Conservation (phyloP, 2,888 invertebrate species). For the Conomelus anceps region DNA sequence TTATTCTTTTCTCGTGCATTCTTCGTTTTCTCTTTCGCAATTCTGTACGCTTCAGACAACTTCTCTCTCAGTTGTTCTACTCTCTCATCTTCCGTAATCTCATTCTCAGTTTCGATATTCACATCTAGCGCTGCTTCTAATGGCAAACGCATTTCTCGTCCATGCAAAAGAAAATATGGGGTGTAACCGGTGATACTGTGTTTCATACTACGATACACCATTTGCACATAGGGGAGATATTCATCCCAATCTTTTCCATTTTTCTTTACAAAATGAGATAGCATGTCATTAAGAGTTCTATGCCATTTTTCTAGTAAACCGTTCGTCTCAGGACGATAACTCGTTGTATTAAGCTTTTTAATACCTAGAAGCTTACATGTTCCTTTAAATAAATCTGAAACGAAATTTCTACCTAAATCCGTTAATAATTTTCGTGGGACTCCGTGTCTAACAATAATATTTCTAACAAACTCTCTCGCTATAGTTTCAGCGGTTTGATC, state of each 20-base stretch:
- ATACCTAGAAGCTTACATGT: too few relatives aligned
- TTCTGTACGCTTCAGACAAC: not conserved
- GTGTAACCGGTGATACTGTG: not conserved
- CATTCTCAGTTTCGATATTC: not conserved
- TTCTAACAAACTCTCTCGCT: too few relatives aligned
- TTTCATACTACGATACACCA: slow-evolving; percentile 30
- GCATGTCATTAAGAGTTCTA: slow-evolving; percentile 36
- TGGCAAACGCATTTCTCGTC: not conserved
- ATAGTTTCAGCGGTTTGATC: too few relatives aligned
- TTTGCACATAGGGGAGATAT: slow-evolving; percentile 35
- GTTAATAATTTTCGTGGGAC: too few relatives aligned
- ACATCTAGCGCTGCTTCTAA: not conserved
- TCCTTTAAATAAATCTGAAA: too few relatives aligned
- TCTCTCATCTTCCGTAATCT: not conserved
- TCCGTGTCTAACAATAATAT: too few relatives aligned
- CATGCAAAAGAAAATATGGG: not conserved
- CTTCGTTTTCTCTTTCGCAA: not conserved
- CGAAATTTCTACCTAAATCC: too few relatives aligned
- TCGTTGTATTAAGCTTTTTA: slow-evolving; percentile 31
- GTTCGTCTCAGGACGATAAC: slow-evolving; percentile 35
- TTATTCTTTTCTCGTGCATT: not conserved
- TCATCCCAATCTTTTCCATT: slow-evolving; percentile 38
- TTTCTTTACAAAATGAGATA: slow-evolving; percentile 36
- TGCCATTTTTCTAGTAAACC: slow-evolving; percentile 37
- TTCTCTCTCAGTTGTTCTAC: not conserved